phyloP scores from a whole-genome alignment of 2,113 vertebrate genomes.

The Ceyx melanurus region DNA sequence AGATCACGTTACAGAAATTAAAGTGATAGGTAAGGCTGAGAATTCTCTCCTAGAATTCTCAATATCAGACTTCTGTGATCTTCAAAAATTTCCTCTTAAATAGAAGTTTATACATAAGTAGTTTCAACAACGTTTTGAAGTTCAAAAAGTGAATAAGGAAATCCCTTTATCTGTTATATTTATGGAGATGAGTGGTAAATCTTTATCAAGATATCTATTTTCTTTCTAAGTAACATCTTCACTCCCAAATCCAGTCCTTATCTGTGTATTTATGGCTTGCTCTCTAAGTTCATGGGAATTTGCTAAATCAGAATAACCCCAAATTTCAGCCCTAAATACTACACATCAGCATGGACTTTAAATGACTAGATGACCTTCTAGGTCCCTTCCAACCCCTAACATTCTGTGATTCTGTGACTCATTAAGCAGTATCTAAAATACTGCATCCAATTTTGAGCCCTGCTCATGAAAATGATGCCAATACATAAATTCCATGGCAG shows the following conservation, averaged over 20 bases:
- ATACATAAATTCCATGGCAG: fast-evolving
- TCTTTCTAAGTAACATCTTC: not conserved
- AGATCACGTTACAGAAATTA: not conserved
- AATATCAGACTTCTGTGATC: not conserved
- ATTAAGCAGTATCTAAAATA: not conserved
- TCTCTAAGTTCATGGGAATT: not conserved
- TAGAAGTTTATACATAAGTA: not conserved
- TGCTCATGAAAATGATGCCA: not conserved
- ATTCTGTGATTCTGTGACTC: too few relatives aligned
- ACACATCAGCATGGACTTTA: not conserved
- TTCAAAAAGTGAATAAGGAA: not conserved
- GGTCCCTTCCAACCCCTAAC: too few relatives aligned
- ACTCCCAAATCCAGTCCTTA: not conserved
- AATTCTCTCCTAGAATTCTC: not conserved
- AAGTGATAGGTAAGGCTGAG: not conserved
- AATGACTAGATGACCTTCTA: not conserved
- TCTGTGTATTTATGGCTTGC: not conserved
- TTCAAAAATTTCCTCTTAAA: not conserved
- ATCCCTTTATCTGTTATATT: not conserved
- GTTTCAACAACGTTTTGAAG: not conserved
- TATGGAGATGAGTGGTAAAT: not conserved
- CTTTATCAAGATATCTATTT: not conserved
- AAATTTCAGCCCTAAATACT: not conserved
- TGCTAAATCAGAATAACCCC: not conserved
- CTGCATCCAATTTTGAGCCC: not conserved